Base-by-base conservation (phyloP, 1,140 invertebrate genomes). In the Drosophila elegans region DNA sequence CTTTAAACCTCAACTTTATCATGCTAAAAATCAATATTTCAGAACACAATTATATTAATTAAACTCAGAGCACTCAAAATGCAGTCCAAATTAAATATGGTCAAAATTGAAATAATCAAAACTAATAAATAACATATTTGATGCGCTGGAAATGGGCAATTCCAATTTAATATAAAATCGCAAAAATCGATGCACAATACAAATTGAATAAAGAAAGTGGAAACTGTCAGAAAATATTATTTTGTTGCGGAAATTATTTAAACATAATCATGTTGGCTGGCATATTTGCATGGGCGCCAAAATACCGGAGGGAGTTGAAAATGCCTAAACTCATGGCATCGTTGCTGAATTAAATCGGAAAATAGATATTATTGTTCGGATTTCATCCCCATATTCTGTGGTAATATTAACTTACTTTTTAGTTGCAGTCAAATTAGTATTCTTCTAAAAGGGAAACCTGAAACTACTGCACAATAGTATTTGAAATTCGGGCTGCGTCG, bases 171-270 rank as follows among this genome's bases (percentile, higher is more conserved):
- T 64, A 85, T 76, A 53, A 59, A 80, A 60, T 25, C 44, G 9
- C 25, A 39, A 38, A 34, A 34, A 46, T 25, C 66, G 16, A 36
- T 51, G 34, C 11, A 13, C 38, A 25, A 32, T 10, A 9, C 11
- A 44, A 55, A 71, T 46, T 42, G 42, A 51, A 51, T 41, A 34
- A 32, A 13, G 11, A 41, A 63, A 39, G 38, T 41, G 42, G 41
- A 59, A 51, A 48, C 54, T 66, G 59, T 39, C 54, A 32, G 38
- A 74, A 67, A 78, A 76, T 72, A 82, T 62, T 79, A 83, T 86
- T 68, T 64, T 62, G 73, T 59, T 56, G 61, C 84, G 80, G 73
- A 88, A 84, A 88, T 83, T 80, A 89, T 83, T 83, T 80, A 64
- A 68, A 63, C 68, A 83, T 83, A 80, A 83, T 80, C 67, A 74